Base-by-base conservation (phyloP, 2,113 vertebrate genomes). In the Myiozetetes cayanensis region DNA sequence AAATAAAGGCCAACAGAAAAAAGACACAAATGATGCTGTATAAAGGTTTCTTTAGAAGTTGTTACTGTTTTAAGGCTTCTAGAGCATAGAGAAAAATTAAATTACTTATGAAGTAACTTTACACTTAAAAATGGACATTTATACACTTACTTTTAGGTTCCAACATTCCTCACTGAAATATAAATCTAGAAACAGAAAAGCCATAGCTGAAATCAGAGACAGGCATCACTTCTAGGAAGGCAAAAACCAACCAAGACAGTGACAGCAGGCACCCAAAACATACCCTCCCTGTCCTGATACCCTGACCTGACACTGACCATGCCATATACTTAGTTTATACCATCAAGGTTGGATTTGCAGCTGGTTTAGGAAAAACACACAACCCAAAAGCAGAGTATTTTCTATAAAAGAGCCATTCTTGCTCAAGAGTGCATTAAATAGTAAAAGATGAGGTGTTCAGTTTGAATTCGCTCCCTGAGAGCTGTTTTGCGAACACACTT, bases 281-380 rank as follows among this genome's bases (percentile, higher is more conserved):
- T 8, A 4, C 2, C 0, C 13, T n/a, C 33, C 16, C 37, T 12
- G 15, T 62, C 52, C 56, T 15, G 28, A 14, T 7, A 61, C 3
- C 67, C 33, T 12, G 3, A 52, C n/a, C 61, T 30, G 31, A 30
- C 21, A 10, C 1, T 28, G 50, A 31, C 0, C 0, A 8, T 27
- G 22, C 5, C 63, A 65, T 4, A 9, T 19, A 76, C n/a, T 67
- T 43, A 17, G 14, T 35, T 85, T 75, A 22, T 31, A 31, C 23
- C 43, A 27, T 46, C 33, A 66, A 30, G 43, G 18, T 7, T 31
- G 31, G 37, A 50, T 75, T 83, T 76, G 15, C 33, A 52, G n/a
- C 19, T 49, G 15, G 8, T 25, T 35, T 37, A 27, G 30, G 39
- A 81, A 53, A 92, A 87, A 41, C 5, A 30, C 37, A 41, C 28